These are phyloP conservation scores for Synanceia verrucosa DNA, from an alignment of 2,797 vertebrate species.

Conservation along the genomic window DNA sequence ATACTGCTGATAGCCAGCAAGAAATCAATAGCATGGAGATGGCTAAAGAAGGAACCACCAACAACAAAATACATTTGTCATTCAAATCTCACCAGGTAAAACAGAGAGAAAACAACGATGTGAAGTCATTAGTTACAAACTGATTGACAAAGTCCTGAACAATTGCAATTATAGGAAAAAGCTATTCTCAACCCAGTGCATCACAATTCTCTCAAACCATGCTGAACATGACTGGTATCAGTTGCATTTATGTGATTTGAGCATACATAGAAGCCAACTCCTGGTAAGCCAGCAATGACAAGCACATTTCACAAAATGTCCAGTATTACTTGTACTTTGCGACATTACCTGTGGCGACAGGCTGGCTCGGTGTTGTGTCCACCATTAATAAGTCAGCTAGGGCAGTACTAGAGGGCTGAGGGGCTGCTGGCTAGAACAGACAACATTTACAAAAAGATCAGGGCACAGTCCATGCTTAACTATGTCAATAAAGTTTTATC, in stretches of 20 bases:
- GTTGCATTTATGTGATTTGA: neutral
- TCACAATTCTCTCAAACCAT: too few relatives aligned
- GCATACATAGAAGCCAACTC: neutral
- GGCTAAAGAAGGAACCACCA: too few relatives aligned
- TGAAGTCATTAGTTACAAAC: too few relatives aligned
- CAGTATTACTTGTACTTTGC: neutral
- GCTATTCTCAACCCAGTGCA: too few relatives aligned
- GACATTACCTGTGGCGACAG: constrained; percentile 81
- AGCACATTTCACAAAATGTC: neutral
- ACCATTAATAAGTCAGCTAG: constrained; percentile 92
- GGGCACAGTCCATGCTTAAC: neutral
- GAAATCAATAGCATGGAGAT: too few relatives aligned
- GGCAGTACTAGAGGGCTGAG: constrained; percentile 82
- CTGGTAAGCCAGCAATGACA: neutral
- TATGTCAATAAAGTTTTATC: neutral
- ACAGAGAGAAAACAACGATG: too few relatives aligned
- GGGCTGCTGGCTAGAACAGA: constrained; percentile 69
- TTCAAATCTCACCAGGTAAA: too few relatives aligned
- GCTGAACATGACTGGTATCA: neutral
- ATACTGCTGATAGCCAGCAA: too few relatives aligned
- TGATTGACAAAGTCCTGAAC: too few relatives aligned
- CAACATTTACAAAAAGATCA: constrained; percentile 43
- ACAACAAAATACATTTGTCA: too few relatives aligned
- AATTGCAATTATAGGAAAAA: too few relatives aligned
- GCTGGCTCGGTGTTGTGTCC: constrained; percentile 81